Evolutionary conservation across 1,140 invertebrate genomes (phyloP), one percentile per base, ranked within the genome.

Genomic region (Drosophila serrata): DNA sequence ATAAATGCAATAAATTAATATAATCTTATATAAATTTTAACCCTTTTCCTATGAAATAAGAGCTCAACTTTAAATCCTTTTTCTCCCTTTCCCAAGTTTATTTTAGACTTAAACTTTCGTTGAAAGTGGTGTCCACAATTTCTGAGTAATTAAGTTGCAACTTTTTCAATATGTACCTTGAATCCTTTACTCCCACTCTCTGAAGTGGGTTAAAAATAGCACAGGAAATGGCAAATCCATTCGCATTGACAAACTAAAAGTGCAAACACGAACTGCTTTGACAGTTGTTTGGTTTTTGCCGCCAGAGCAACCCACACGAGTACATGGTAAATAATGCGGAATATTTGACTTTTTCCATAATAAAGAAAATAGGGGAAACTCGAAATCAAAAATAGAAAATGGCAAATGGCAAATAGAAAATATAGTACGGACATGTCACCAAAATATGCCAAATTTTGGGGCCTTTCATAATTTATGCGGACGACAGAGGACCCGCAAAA

Each of bases 231-330:
- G 35, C 69, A 73, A 72, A 59, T 72, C 53, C 69, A 72, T 72
- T 72, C 69, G 53, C 69, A 73, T 73, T 73, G 67, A 77, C 73
- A 67, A 68, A 68, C 53, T 68, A 69, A 69, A 77, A 69, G 63
- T 55, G 74, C 64, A 77, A 77, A 77, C 75, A 77, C 51, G 56
- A 56, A 69, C 56, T 68, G 63, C 56, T 76, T 59, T 77, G 56
- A 68, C 74, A 77, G 68, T 77, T 77, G 75, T 77, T 77, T 77
- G 63, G 73, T 76, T 77, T 77, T 77, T 77, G 56, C 72, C 53
- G 56, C 61, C 45, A 68, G 37, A 58, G 53, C 73, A 46, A 77
- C 48, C 46, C 49, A 69, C 64, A 74, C 49, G 65, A 60, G 64
- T 55, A 69, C 73, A 60, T 60, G 62, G 74, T 77, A 77, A 77